phyloP scores from a whole-genome alignment of 2,113 vertebrate species.

The Cervus canadensis region DNA sequence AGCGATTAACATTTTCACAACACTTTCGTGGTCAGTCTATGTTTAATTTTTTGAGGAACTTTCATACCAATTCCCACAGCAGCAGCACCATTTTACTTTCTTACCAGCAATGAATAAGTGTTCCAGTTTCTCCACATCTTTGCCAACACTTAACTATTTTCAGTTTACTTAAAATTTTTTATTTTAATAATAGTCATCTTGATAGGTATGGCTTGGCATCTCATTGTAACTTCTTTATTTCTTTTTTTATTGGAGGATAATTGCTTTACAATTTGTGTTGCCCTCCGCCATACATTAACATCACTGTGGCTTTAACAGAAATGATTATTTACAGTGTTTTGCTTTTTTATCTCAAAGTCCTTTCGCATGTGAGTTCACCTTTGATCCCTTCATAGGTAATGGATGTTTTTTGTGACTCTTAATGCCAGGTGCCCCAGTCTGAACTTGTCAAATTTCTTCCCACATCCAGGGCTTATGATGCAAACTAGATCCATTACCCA shows the following conservation, averaged over 20 bases:
- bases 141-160: background rate
- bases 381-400: background rate
- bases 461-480: background rate
- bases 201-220: background rate
- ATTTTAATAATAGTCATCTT: background rate
- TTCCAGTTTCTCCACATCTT: background rate
- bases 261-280: background rate
- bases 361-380: background rate
- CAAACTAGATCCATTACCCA: background rate
- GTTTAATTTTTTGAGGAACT: background rate
- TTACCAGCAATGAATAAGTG: background rate
- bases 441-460: background rate
- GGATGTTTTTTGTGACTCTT: background rate
- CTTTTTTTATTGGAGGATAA: background rate
- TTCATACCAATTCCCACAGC: background rate
- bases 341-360: background rate
- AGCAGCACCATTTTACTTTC: background rate
- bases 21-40: rapidly evolving
- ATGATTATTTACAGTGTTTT: background rate
- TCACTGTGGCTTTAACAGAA: background rate
- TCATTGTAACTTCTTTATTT: background rate
- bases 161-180: background rate
- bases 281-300: background rate
- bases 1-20: background rate
- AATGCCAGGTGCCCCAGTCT: no score